Base-by-base conservation (phyloP, 2,797 vertebrate species). In the Cichlasoma orientale region DNA sequence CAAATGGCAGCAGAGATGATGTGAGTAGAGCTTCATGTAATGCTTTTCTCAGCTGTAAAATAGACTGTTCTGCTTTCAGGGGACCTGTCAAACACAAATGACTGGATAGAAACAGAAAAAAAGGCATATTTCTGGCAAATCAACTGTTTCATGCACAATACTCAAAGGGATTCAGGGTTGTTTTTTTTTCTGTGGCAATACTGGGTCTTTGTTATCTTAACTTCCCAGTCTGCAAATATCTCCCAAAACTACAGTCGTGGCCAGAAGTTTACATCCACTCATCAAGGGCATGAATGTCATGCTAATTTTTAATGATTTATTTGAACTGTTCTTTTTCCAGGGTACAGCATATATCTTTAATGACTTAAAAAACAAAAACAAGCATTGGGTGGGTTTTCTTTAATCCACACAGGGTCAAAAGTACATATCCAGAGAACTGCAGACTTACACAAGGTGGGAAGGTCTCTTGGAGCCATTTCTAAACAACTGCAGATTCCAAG, bases 11-110 rank as follows among this genome's bases (percentile, higher is more conserved):
- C 72, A 44, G 47, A 66, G 41, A 73, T 16, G 0, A 52, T 74
- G 72, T 14, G 3, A 21, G 57, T 3, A 59, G 77, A 85, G 69
- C 63, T 69, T 68, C 16, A 18, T 47, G 36, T 53, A 21, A 33
- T 29, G 73, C 59, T 79, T 74, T 59, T 14, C 47, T 77, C 56
- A 72, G 72, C 59, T 63, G 58, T 66, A 77, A 74, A 81, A 70
- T 53, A 47, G 52, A 82, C 31, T 19, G 41, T 66, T 50, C 41
- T 29, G 41, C 38, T 70, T 52, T 44, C 56, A 23, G 52, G 11
- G 4, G 1, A 13, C 11, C 53, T 23, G 53, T 23, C 53, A 54
- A 54, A 23, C 4, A 56, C 14, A 10, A 54, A 25, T 53, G 25
- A 56, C 11, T 69, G 56, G 10, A 1, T 58, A 29, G 9, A 56